Evolutionary conservation across 2,888 invertebrate species (phyloP).

Genomic region (Poecilus cupreus): DNA sequence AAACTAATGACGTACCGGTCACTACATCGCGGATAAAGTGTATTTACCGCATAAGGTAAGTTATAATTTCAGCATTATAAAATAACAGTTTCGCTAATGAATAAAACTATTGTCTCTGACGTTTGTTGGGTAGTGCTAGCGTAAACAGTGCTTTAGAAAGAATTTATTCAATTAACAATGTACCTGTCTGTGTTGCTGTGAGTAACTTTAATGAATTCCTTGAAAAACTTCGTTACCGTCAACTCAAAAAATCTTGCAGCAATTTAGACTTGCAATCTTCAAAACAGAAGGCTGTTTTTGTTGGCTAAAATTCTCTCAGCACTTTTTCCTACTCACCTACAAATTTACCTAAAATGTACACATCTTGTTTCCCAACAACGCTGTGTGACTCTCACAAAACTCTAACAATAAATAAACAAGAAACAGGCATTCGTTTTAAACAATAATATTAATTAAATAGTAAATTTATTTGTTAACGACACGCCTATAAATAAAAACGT

Average conservation of each 20-base stretch:
- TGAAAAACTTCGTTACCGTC: conserved; percentile 36
- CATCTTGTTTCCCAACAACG: not conserved
- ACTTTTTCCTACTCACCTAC: conserved; percentile 5
- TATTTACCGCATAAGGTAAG: too few relatives aligned
- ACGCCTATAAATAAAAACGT: not conserved
- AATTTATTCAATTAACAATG: conserved; percentile 42
- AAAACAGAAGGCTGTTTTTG: conserved; percentile 11
- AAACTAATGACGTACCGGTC: too few relatives aligned
- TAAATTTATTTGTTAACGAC: not conserved
- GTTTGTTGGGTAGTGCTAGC: too few relatives aligned
- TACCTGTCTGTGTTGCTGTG: conserved; percentile 8
- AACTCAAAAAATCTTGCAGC: conserved; percentile 28
- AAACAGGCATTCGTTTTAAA: not conserved
- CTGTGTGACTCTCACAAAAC: not conserved
- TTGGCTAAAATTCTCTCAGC: conserved; percentile 1
- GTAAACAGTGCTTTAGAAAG: conserved; percentile 33
- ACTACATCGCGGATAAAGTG: too few relatives aligned
- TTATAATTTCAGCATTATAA: too few relatives aligned
- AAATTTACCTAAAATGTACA: not conserved
- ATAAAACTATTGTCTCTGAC: too few relatives aligned
- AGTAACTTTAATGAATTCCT: conserved; percentile 36
- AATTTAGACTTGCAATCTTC: conserved; percentile 28
- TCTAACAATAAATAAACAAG: not conserved
- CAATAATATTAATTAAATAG: not conserved
- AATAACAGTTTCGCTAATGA: too few relatives aligned